Percentiles rank a stretch among this genome's conserved stretches.
Evolutionary conservation across 2,113 vertebrate species (phyloP).

Genomic region (Chionis minor): DNA sequence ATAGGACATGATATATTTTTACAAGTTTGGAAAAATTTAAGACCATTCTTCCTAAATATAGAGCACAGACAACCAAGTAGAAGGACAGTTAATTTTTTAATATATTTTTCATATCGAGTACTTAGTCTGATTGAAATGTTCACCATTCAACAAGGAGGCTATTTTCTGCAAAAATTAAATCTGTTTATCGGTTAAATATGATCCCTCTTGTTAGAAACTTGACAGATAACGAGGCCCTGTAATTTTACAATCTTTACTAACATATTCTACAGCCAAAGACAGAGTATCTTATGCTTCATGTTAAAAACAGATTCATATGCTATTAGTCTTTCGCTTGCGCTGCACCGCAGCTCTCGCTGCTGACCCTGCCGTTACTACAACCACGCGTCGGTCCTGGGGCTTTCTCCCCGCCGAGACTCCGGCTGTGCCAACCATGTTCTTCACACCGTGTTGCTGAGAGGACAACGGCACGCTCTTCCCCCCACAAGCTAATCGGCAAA

Average conservation of each 20-base stretch:
- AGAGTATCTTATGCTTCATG: background rate
- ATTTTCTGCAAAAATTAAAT: background rate
- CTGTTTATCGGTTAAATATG: background rate
- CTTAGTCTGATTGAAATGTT: background rate
- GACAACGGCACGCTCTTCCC: background rate
- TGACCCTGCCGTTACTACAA: background rate
- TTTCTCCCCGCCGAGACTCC: slow-evolving; percentile 1
- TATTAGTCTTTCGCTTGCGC: background rate
- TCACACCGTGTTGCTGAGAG: background rate
- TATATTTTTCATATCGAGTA: background rate
- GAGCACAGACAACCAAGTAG: background rate
- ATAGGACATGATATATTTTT: background rate
- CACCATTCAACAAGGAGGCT: background rate
- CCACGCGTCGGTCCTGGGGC: background rate
- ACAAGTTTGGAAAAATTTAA: background rate
- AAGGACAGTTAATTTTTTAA: background rate
- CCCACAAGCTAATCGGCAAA: background rate
- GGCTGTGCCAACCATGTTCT: background rate
- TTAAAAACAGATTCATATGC: background rate
- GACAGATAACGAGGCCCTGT: background rate
- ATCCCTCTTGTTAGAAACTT: background rate
- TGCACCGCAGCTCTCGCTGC: background rate
- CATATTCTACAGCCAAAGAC: background rate
- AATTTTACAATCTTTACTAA: slow-evolving; percentile 10
- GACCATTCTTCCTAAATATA: background rate